These are phyloP conservation scores for Metellina segmentata DNA, from an alignment of 2,888 invertebrate genomes.

Conservation along the genomic window DNA sequence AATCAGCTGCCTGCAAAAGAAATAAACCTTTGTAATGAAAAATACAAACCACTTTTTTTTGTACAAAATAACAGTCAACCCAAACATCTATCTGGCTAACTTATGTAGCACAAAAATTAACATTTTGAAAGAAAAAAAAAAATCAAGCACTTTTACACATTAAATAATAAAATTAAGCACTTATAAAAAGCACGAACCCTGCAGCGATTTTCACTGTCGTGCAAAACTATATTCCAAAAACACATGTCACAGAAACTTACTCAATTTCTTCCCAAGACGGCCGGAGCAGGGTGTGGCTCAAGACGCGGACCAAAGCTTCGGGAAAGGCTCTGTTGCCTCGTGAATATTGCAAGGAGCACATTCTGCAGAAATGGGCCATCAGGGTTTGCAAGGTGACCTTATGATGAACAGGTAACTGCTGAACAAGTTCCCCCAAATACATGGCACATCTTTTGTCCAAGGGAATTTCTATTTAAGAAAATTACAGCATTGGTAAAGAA, in stretches of 20 bases:
- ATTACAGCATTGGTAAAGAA: not conserved
- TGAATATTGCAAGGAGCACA: slow-evolving; percentile 86
- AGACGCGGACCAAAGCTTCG: slow-evolving; percentile 86
- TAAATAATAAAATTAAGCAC: not conserved
- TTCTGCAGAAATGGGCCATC: slow-evolving; percentile 87
- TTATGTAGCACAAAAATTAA: too few species aligned
- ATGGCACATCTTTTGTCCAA: slow-evolving; percentile 84
- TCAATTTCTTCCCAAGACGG: slow-evolving; percentile 89
- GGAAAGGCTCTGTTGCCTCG: slow-evolving; percentile 86
- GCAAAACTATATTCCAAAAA: too few species aligned
- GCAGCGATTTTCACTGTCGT: too few species aligned
- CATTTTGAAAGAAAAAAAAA: too few species aligned
- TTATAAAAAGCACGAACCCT: not conserved
- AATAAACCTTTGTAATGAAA: not conserved
- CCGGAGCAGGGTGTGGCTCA: slow-evolving; percentile 87
- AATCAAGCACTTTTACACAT: not conserved
- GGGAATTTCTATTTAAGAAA: slow-evolving; percentile 68
- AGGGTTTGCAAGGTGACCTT: slow-evolving; percentile 85
- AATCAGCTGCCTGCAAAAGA: slow-evolving; percentile 86
- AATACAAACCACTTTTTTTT: too few species aligned
- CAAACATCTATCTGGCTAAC: too few species aligned
- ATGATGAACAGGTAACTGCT: slow-evolving; percentile 86
- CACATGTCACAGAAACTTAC: slow-evolving; percentile 82
- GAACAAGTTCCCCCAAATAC: slow-evolving; percentile 83
- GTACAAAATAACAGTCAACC: too few species aligned